phyloP scores from a whole-genome alignment of 2,888 invertebrate genomes.

The Hesperia comma region DNA sequence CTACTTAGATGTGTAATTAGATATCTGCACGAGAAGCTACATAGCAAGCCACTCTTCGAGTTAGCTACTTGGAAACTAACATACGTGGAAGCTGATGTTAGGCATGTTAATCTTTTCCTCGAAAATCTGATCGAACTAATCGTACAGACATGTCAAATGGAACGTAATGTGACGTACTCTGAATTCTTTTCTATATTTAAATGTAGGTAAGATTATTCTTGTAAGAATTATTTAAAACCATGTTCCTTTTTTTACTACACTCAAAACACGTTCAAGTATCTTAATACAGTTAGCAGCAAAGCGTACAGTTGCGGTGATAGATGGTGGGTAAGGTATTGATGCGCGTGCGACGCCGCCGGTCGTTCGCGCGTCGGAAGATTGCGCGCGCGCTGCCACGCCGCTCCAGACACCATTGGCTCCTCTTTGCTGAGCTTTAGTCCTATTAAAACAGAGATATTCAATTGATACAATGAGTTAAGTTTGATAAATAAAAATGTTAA shows the following conservation, averaged over 20 bases:
- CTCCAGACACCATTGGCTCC: constrained; percentile 78
- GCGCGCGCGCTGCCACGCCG: constrained; percentile 76
- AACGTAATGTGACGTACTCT: constrained; percentile 11
- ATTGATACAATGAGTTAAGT: no score
- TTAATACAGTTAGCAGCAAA: constrained; percentile 60
- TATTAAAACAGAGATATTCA: constrained; percentile 40
- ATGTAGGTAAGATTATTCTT: background rate
- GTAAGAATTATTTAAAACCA: constrained; percentile 3
- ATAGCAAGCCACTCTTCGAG: no score
- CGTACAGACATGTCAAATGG: background rate
- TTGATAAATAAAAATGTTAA: no score
- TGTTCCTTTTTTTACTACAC: background rate
- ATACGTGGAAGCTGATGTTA: no score
- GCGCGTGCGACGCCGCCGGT: constrained; percentile 69
- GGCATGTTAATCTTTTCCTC: no score
- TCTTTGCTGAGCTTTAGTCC: constrained; percentile 74
- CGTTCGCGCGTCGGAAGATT: constrained; percentile 56
- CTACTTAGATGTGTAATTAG: no score
- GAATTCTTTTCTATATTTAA: background rate
- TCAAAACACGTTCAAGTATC: constrained; percentile 67
- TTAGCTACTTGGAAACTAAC: no score
- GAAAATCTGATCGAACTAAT: no score
- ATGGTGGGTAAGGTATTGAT: constrained; percentile 66
- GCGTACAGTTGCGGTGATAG: constrained; percentile 71
- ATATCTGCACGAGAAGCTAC: no score